Conservation (phyloP, 1,140 invertebrate genomes). For the Stegodyphus mimosarum region DNA sequence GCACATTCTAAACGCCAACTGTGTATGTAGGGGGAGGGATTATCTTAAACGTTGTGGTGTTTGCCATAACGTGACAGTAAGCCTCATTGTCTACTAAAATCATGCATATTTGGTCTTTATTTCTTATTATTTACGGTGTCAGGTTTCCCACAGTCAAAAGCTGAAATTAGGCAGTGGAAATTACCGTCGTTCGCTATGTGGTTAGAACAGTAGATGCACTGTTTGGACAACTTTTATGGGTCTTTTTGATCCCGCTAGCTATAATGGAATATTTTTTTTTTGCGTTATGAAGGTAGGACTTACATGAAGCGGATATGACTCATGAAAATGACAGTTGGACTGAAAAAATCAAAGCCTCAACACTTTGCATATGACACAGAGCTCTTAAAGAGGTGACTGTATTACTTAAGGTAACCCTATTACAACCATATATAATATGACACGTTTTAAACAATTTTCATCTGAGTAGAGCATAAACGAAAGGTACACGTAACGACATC, state of each 20-base stretch:
- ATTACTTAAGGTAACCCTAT: no score
- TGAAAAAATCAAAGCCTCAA: no score
- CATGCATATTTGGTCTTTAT: constrained; percentile 55
- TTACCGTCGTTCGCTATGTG: constrained; percentile 29
- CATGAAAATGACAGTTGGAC: neutral
- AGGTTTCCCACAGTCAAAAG: constrained; percentile 35
- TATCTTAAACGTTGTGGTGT: constrained; percentile 49
- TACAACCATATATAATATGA: no score
- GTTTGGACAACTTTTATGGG: constrained; percentile 31
- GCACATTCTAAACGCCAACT: constrained; percentile 27
- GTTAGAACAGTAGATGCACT: constrained; percentile 43
- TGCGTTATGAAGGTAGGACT: constrained; percentile 22
- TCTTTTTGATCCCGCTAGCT: constrained; percentile 28
- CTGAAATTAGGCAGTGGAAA: constrained; percentile 49
- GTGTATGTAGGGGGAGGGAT: constrained; percentile 28
- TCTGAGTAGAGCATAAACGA: no score
- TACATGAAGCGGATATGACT: constrained; percentile 41
- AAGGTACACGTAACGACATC: no score
- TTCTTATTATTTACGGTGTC: constrained; percentile 56
- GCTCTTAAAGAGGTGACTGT: no score
- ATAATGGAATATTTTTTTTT: constrained; percentile 32
- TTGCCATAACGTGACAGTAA: constrained; percentile 49
- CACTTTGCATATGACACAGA: no score
- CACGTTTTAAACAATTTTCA: no score
- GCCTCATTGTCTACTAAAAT: constrained; percentile 53